A percentile compares a stretch with the other conserved stretches of the same genome.
phyloP scores from a whole-genome alignment of 2,888 invertebrate genomes.

The Glomeris marginata region DNA sequence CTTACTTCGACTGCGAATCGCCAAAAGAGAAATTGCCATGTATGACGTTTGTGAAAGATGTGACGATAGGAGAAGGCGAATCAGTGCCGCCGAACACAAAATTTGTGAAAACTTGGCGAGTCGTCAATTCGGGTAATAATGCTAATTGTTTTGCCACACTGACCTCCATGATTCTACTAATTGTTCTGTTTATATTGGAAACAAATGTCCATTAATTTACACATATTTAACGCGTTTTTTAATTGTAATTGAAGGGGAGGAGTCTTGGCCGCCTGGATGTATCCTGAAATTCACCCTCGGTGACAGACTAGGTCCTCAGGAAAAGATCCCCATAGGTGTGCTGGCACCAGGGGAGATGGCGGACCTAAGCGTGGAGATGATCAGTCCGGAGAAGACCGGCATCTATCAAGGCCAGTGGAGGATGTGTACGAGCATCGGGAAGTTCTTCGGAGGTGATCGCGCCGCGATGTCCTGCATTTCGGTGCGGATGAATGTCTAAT shows the following conservation, averaged over 20 bases:
- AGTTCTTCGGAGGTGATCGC: slow-evolving; percentile 74
- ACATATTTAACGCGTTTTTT: not conserved
- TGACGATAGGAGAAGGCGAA: slow-evolving; percentile 61
- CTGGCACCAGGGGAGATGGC: slow-evolving; percentile 60
- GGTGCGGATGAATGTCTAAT: not conserved
- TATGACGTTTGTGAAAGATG: slow-evolving; percentile 58
- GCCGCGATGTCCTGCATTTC: not conserved
- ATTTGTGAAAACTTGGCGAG: slow-evolving; percentile 75
- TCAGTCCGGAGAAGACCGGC: slow-evolving; percentile 57
- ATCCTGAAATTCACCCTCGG: slow-evolving; percentile 60
- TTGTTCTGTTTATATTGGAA: too few species aligned
- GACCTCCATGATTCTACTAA: not conserved
- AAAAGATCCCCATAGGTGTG: slow-evolving; percentile 47
- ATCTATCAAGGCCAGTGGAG: slow-evolving; percentile 78
- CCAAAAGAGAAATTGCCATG: slow-evolving; percentile 50
- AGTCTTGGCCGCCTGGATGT: slow-evolving; percentile 67
- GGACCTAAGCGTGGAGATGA: slow-evolving; percentile 61
- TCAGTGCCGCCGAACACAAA: slow-evolving; percentile 53
- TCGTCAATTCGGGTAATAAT: slow-evolving; percentile 66
- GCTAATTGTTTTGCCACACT: not conserved
- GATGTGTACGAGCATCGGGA: slow-evolving; percentile 68
- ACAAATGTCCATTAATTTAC: too few species aligned
- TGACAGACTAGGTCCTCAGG: slow-evolving; percentile 40
- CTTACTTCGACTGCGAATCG: slow-evolving; percentile 79
- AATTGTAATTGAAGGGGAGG: slow-evolving; percentile 33